Base-by-base conservation (phyloP, 2,797 vertebrate species). In the Pantherophis alleghaniensis region DNA sequence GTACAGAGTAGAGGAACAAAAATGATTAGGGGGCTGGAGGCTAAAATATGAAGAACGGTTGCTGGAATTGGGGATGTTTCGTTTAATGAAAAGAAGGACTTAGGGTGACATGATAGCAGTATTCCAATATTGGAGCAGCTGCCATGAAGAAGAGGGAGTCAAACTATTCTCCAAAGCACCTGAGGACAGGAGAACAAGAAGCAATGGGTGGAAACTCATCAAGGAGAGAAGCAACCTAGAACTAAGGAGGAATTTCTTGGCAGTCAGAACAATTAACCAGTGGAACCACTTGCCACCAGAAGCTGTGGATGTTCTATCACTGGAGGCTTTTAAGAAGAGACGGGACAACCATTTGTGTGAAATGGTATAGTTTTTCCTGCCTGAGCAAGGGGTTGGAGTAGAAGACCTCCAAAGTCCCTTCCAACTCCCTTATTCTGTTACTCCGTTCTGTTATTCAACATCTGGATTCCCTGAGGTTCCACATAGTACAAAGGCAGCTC, bases 51-150 rank as follows among this genome's bases (percentile, higher is more conserved):
- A 69, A 69, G 63, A n/a, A 32, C 1, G 2, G 5, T 32, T 32
- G 66, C 14, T 2, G 66, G 66, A 32, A 69, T 16, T 32, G 66
- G 66, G 0, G 2, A 32, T 3, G 66, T 32, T 0, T 32, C 7
- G 66, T 16, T 69, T 16, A 16, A 32, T 32, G n/a, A 32, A 69
- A 16, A 69, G n/a, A 16, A 16, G 66, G 66, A 32, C 66, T 2
- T 1, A 13, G 13, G 63, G 2, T 6, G n/a, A 69, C n/a, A 69
- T 0, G 4, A 32, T 18, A 16, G 5, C 66, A 69, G n/a, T 69
- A 0, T 32, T 69, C n/a, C 66, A 16, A 69, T 32, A 32, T 32
- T 1, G 0, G 0, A 3, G n/a, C 0, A 2, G n/a, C 66, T 69
- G 63, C 28, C 63, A 1, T 5, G 7, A 32, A 32, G 13, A 69